A percentile compares a stretch with the other conserved stretches of the same genome.
Conservation (phyloP, 2,797 vertebrate species). For the Glyptemys insculpta region DNA sequence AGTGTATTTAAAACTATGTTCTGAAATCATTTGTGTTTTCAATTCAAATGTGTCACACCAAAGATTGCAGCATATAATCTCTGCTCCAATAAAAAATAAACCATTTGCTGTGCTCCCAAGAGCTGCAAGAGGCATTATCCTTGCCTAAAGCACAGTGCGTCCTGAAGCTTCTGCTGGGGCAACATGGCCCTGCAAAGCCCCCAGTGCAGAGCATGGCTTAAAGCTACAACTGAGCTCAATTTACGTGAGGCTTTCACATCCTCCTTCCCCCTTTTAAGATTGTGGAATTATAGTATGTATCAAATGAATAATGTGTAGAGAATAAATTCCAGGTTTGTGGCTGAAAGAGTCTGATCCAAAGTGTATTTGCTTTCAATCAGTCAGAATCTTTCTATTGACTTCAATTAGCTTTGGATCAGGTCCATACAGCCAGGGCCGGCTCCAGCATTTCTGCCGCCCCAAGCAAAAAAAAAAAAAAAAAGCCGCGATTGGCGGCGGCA, state of each 20-base stretch:
- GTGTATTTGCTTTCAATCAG: not conserved
- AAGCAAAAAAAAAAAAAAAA: too few relatives aligned
- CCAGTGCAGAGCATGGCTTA: not conserved
- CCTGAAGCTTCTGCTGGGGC: not conserved
- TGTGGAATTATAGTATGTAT: not conserved
- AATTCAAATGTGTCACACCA: not conserved
- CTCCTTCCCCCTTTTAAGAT: too few relatives aligned
- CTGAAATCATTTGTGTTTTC: not conserved
- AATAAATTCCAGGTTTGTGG: not conserved
- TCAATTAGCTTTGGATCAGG: not conserved
- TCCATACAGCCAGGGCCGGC: too few relatives aligned
- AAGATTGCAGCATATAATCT: not conserved
- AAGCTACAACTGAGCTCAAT: not conserved
- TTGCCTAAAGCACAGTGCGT: not conserved
- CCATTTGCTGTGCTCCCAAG: not conserved
- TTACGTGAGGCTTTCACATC: too few relatives aligned
- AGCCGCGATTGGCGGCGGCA: too few relatives aligned
- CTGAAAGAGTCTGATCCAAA: not conserved
- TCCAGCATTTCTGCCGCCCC: too few relatives aligned
- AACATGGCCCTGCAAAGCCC: not conserved
- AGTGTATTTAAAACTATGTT: not conserved
- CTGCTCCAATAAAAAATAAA: not conserved
- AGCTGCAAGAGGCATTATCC: not conserved
- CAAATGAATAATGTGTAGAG: not conserved
- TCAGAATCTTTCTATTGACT: not conserved